Evolutionary conservation across 2,797 vertebrate genomes (phyloP).

Genomic region (Enoplosus armatus): DNA sequence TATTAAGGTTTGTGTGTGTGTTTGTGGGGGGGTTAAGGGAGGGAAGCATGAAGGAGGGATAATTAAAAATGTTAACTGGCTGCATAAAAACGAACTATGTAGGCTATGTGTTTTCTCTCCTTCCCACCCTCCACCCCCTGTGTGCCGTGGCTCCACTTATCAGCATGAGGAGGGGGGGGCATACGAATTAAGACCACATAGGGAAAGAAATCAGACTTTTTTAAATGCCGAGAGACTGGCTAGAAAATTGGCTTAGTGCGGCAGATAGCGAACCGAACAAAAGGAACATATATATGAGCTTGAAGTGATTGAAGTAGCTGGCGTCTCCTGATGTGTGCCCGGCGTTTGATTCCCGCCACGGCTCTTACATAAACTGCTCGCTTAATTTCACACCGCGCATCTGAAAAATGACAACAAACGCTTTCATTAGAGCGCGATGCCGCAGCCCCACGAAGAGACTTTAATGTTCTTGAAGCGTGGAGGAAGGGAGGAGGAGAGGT

Average conservation of each 20-base stretch:
- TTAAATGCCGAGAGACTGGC: conserved; percentile 91
- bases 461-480: conserved; percentile 86
- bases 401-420: conserved; percentile 89
- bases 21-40: conserved; percentile 3
- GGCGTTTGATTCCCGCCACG: conserved; percentile 91
- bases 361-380: conserved; percentile 90
- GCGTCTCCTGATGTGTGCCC: conserved; percentile 87
- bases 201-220: conserved; percentile 89
- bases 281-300: conserved; percentile 91
- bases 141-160: conserved; percentile 84
- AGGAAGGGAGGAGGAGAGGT: conserved; percentile 60
- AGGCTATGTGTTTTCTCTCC: conserved; percentile 71
- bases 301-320: conserved; percentile 92
- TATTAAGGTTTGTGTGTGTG: conserved; percentile 59
- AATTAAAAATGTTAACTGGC: conserved; percentile 86
- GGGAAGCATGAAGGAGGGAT: conserved; percentile 67
- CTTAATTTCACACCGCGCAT: conserved; percentile 92
- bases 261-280: conserved; percentile 91
- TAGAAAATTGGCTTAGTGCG: conserved; percentile 97
- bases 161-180: conserved; percentile 70
- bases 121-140: conserved; percentile 50
- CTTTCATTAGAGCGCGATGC: conserved; percentile 90
- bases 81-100: conserved; percentile 77
- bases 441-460: conserved; percentile 80
- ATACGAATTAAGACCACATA: conserved; percentile 88